A percentile compares a stretch with the other conserved stretches of the same genome.
Conservation (phyloP, 2,113 vertebrate species). For the Chrysemys picta region DNA sequence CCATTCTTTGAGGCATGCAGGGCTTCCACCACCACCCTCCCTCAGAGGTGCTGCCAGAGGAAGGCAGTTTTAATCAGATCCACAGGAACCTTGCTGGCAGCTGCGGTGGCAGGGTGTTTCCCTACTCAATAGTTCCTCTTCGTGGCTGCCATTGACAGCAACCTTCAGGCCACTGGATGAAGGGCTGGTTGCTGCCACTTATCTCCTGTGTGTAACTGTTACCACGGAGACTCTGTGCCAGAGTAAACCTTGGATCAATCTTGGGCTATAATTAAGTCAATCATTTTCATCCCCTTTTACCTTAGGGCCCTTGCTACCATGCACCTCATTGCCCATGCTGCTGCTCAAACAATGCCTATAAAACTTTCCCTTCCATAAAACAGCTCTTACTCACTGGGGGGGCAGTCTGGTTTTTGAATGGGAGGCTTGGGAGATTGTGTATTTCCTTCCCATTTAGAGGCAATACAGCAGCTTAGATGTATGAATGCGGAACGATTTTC, state of each 20-base stretch:
- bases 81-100: neutral
- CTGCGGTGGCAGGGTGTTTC: neutral
- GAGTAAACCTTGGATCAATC: neutral
- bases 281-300: neutral
- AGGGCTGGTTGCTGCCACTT: neutral
- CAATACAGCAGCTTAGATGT: neutral
- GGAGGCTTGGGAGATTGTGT: neutral
- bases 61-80: neutral
- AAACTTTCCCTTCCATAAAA: neutral
- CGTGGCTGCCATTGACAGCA: neutral
- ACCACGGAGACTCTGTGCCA: neutral
- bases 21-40: neutral
- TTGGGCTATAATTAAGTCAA: neutral
- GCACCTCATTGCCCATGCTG: neutral
- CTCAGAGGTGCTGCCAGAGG: neutral
- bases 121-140: neutral
- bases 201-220: accelerated
- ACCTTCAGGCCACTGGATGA: too few species aligned
- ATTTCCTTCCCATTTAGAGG: neutral
- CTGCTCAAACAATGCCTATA: neutral
- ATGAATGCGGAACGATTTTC: neutral
- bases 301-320: neutral
- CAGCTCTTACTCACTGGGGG: neutral
- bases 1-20: neutral
- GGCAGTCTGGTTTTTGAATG: neutral